Conservation (phyloP, 53 echinoderm and acorn worm genomes). For the Apostichopus leukothele region DNA sequence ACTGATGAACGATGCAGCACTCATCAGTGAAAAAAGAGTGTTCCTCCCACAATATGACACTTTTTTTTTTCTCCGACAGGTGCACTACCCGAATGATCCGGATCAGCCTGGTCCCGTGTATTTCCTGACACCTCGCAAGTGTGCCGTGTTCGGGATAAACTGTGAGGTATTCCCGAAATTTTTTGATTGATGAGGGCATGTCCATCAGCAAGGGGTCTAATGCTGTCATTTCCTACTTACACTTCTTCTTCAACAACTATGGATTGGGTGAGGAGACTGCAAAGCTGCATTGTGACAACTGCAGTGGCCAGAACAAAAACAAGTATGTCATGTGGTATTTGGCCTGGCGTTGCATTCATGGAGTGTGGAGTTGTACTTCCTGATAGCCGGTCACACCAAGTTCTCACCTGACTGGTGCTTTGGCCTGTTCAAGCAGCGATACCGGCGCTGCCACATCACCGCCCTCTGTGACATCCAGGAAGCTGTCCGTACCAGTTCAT, state of each 20-base stretch:
- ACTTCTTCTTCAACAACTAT: slow-evolving; percentile 28
- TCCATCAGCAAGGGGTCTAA: slow-evolving; percentile 38
- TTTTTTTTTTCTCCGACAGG: neutral
- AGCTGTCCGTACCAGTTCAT: neutral
- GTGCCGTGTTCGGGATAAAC: slow-evolving; percentile 53
- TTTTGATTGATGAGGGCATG: slow-evolving; percentile 36
- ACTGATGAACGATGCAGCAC: slow-evolving; percentile 31
- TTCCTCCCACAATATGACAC: too few species aligned
- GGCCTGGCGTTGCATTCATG: slow-evolving; percentile 26
- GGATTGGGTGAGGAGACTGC: slow-evolving; percentile 27
- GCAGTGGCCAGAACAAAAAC: slow-evolving; percentile 35
- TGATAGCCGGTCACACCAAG: slow-evolving; percentile 38
- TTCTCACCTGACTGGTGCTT: slow-evolving; percentile 37
- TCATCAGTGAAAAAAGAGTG: neutral
- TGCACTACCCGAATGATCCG: slow-evolving; percentile 47
- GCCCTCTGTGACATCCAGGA: neutral
- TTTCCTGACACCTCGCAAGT: slow-evolving; percentile 53
- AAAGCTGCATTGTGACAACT: slow-evolving; percentile 39
- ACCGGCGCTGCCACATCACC: neutral
- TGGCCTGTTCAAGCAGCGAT: slow-evolving; percentile 25
- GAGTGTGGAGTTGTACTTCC: slow-evolving; percentile 13
- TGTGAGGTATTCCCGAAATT: slow-evolving; percentile 51
- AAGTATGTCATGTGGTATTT: slow-evolving; percentile 36
- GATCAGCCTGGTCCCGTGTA: slow-evolving; percentile 58
- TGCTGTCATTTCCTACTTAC: slow-evolving; percentile 36